A percentile compares a stretch with the other conserved stretches of the same genome.
Conservation (phyloP, 2,797 vertebrate genomes). For the Sarcoramphus papa region DNA sequence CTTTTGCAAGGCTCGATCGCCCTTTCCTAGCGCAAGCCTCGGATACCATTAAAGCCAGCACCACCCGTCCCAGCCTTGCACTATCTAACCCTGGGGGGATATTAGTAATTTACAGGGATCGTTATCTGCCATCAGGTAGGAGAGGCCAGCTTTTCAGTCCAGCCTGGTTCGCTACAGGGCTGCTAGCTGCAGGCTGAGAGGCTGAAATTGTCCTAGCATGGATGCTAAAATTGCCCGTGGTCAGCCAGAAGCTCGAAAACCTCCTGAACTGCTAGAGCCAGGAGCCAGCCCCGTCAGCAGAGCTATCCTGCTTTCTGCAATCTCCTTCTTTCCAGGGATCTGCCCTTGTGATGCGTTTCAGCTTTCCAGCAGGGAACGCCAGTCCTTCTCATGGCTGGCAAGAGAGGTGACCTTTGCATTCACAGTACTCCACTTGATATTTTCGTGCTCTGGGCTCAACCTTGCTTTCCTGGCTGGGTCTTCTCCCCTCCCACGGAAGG, state of each 20-base stretch:
- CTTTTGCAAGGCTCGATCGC: slow-evolving; percentile 1
- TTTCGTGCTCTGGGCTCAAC: background rate
- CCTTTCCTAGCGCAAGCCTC: background rate
- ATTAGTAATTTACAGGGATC: slow-evolving; percentile 56
- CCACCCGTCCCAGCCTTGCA: background rate
- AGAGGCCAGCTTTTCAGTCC: slow-evolving; percentile 22
- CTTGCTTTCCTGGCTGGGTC: background rate
- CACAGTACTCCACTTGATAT: background rate
- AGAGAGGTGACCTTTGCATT: slow-evolving; percentile 37
- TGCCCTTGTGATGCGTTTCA: background rate
- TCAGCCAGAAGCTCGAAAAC: background rate
- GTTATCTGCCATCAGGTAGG: slow-evolving; percentile 56
- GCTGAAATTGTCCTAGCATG: background rate
- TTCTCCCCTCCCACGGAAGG: background rate
- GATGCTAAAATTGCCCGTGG: background rate
- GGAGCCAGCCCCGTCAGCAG: background rate
- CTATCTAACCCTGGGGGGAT: slow-evolving; percentile 9
- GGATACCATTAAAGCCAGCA: slow-evolving; percentile 7
- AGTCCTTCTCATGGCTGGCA: background rate
- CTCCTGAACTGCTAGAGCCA: background rate
- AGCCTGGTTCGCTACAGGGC: slow-evolving; percentile 1
- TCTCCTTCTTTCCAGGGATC: background rate
- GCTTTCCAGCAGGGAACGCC: background rate
- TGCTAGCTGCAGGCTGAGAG: background rate
- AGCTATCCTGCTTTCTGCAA: background rate